phyloP scores from a whole-genome alignment of 2,888 invertebrate genomes.

The Graphium colonna region DNA sequence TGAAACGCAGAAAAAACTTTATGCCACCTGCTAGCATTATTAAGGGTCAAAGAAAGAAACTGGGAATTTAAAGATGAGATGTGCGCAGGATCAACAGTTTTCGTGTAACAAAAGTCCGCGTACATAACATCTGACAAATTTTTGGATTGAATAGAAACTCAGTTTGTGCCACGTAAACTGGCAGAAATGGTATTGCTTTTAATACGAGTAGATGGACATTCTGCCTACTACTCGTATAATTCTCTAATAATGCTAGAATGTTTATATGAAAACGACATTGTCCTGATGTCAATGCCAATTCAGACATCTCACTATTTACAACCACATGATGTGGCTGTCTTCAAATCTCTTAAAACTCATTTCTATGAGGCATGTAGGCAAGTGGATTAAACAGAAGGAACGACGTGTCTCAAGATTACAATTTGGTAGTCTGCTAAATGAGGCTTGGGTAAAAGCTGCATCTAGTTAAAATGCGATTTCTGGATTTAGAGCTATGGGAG shows the following conservation, averaged over 20 bases:
- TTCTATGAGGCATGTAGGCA: conserved; percentile 28
- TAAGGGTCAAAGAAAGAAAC: conserved; percentile 14
- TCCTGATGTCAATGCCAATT: conserved; percentile 28
- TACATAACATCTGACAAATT: conserved; percentile 28
- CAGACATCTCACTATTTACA: conserved; percentile 30
- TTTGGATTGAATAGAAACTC: conserved; percentile 24
- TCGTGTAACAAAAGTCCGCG: conserved; percentile 26
- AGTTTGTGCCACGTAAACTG: conserved; percentile 31
- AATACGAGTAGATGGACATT: conserved; percentile 36
- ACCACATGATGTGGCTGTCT: conserved; percentile 28
- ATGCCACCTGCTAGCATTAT: conserved; percentile 27
- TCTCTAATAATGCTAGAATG: conserved; percentile 30
- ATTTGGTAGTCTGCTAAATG: not conserved
- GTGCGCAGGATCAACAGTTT: not conserved
- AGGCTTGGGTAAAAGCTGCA: too few relatives aligned
- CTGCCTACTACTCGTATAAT: conserved; percentile 29
- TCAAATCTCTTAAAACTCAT: conserved; percentile 36
- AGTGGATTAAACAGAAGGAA: conserved; percentile 28
- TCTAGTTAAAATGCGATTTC: conserved; percentile 26
- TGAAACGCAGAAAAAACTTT: conserved; percentile 40
- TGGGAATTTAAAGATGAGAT: conserved; percentile 5
- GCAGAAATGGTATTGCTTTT: conserved; percentile 31
- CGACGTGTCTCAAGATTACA: too few relatives aligned
- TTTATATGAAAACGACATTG: conserved; percentile 32
- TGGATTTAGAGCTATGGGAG: conserved; percentile 30